Evolutionary conservation across 2,113 vertebrate genomes (phyloP).

Genomic region (Takifugu bimaculatus): DNA sequence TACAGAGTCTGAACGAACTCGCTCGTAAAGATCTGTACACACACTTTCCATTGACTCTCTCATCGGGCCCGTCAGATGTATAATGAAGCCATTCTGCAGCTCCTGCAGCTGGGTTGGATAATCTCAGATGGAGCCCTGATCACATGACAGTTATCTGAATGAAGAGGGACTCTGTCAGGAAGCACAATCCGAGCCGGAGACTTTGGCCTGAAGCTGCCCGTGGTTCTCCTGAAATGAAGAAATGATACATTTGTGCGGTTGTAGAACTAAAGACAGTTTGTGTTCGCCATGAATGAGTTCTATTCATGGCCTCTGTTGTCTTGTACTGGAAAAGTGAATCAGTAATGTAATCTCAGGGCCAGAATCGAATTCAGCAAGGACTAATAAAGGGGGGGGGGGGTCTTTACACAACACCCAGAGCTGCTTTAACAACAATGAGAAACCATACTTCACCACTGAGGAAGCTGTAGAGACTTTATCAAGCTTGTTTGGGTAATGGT

Average conservation of each 20-base stretch:
- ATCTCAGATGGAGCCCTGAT: slow-evolving; percentile 59
- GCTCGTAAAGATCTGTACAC: slow-evolving; percentile 30
- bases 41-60: slow-evolving; percentile 36
- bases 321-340: slow-evolving; percentile 28
- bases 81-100: slow-evolving; percentile 68
- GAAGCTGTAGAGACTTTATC: no score
- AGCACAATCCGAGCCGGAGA: slow-evolving; percentile 41
- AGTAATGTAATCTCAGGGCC: slow-evolving; percentile 37
- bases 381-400: slow-evolving; percentile 21
- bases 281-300: slow-evolving; percentile 42
- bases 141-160: slow-evolving; percentile 46
- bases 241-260: slow-evolving; percentile 42
- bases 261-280: slow-evolving; percentile 17
- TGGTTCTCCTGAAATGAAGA: slow-evolving; percentile 51
- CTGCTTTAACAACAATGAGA: slow-evolving; percentile 25
- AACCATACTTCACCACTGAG: slow-evolving; percentile 3
- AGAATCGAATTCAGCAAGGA: slow-evolving; percentile 35
- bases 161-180: slow-evolving; percentile 54
- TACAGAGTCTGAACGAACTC: slow-evolving; percentile 17
- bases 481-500: no score
- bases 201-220: slow-evolving; percentile 39
- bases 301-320: slow-evolving; percentile 25
- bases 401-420: slow-evolving; percentile 19
- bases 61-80: slow-evolving; percentile 46
- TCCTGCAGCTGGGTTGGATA: slow-evolving; percentile 63